Base-by-base conservation (phyloP, 2,797 vertebrate species). In the Lepidocolaptes lacrymiger region DNA sequence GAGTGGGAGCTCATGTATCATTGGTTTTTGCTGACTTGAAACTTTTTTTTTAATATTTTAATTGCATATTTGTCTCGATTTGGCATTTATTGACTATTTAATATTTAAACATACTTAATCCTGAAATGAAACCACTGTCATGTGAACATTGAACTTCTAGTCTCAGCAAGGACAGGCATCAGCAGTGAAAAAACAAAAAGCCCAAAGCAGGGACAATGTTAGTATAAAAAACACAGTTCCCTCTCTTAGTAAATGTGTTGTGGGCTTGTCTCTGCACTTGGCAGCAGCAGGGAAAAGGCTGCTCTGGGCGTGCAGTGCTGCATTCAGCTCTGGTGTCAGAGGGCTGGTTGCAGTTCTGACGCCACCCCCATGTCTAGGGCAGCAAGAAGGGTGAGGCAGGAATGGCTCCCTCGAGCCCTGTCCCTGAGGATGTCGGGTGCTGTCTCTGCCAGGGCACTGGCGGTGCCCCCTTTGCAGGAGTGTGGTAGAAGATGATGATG, bases 1-100 rank as follows among this genome's bases (percentile, higher is more conserved):
- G 55, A 92, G 49, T 9, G 12, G n/a, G 14, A 78, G 36, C 16
- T 81, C 55, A 24, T 46, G 12, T 80, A 32, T 82, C 66, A 23
- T 41, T 74, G 77, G 30, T 22, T 55, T 93, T 95, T 95, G 72
- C 77, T 87, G 79, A 85, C 67, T 72, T 56, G 23, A 91, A 91
- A 43, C 26, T 10, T 54, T 39, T 72, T 36, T 41, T 28, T 39
- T 24, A 28, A 84, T 61, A 52, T 82, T 90, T 93, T 87, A 91
- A 92, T 97, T 37, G 22, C 77, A 43, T 85, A 20, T 82, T 94
- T 92, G 32, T 89, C 81, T 96, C 91, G 46, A 71, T 85, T 83
- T 83, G 85, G 52, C 62, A 56, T 93, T 89, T 96, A 73, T 74
- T 94, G 85, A 37, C 34, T 72, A 56, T 52, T 89, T 95, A 69